Conservation (phyloP, 2,797 vertebrate genomes). For the Vultur gryphus region DNA sequence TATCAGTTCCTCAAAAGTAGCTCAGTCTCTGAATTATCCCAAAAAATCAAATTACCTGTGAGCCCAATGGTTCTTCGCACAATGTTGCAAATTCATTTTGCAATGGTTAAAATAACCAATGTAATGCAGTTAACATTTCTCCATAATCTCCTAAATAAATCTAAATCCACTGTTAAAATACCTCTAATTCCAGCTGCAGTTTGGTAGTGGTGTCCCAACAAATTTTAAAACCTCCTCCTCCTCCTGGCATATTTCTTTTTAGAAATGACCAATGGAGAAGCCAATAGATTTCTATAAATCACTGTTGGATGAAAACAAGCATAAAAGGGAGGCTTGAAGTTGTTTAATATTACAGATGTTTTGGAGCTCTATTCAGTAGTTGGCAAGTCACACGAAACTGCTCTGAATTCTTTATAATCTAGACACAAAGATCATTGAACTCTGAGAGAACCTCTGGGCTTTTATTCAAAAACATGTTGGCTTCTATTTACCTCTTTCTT, state of each 20-base stretch:
- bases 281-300: constrained; percentile 62
- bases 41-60: background rate
- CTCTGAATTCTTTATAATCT: constrained; percentile 69
- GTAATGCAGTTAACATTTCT: constrained; percentile 28
- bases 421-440: constrained; percentile 60
- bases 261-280: constrained; percentile 47
- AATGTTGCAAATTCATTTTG: background rate
- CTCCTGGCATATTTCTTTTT: constrained; percentile 16
- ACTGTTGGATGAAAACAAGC: constrained; percentile 47
- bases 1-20: constrained; percentile 18
- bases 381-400: constrained; percentile 52
- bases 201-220: background rate
- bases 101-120: background rate
- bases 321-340: constrained; percentile 60
- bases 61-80: background rate
- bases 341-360: constrained; percentile 66
- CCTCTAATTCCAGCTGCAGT: constrained; percentile 37
- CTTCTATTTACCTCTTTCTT: constrained; percentile 54
- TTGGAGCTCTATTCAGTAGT: constrained; percentile 55
- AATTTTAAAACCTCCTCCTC: background rate
- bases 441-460: constrained; percentile 65
- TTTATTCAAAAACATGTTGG: constrained; percentile 66
- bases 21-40: background rate
- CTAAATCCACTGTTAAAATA: constrained; percentile 37
- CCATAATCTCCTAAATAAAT: constrained; percentile 45